A percentile compares a stretch with the other conserved stretches of the same genome.
phyloP scores from a whole-genome alignment of 2,888 invertebrate genomes.

The Antheraea assamensis region DNA sequence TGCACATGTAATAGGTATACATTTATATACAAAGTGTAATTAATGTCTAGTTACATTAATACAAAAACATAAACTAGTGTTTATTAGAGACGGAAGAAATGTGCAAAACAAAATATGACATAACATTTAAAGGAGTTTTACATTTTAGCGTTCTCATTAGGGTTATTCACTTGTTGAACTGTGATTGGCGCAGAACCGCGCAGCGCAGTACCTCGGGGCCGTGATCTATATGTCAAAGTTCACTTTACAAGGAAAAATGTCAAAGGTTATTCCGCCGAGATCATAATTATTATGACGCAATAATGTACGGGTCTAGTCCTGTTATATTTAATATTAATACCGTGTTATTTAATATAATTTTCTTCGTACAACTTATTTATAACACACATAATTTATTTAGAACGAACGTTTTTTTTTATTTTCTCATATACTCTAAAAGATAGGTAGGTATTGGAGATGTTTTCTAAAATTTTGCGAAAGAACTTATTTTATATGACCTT shows the following conservation, averaged over 20 bases:
- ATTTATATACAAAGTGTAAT: too few relatives aligned
- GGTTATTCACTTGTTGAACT: neutral
- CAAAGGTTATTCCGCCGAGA: constrained; percentile 1
- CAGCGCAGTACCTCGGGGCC: neutral
- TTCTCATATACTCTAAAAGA: neutral
- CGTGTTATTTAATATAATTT: neutral
- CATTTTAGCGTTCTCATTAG: neutral
- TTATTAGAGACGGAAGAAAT: too few relatives aligned
- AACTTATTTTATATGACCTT: neutral
- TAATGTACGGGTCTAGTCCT: neutral
- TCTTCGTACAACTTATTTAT: neutral
- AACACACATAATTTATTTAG: neutral
- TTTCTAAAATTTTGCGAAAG: neutral
- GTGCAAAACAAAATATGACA: too few relatives aligned
- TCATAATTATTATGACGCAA: constrained; percentile 1
- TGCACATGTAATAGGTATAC: too few relatives aligned
- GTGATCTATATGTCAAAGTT: constrained; percentile 4
- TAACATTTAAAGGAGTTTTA: too few relatives aligned
- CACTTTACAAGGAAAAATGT: constrained; percentile 1
- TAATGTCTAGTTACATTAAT: neutral
- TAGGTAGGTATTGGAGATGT: neutral
- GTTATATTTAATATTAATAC: neutral
- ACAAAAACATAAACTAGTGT: too few relatives aligned
- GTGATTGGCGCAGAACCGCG: neutral
- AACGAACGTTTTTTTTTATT: neutral